Base-by-base conservation (phyloP, 2,888 invertebrate genomes). In the Latrodectus hesperus region DNA sequence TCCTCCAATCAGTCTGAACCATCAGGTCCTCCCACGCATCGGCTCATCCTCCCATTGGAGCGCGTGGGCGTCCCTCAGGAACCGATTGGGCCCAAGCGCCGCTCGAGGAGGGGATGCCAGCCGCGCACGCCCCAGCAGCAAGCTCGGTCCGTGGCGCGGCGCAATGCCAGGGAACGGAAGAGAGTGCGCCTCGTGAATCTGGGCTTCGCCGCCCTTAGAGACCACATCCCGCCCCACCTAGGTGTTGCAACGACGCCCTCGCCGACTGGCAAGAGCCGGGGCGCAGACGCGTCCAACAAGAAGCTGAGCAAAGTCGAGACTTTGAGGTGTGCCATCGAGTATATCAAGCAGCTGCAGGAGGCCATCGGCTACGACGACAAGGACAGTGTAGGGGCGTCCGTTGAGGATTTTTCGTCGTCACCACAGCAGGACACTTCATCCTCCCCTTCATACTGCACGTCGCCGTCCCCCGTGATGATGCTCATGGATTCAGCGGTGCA, bases 141-240 rank as follows among this genome's bases (percentile, higher is more conserved):
- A 68, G 84, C 85, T n/a, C 90, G 96, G 96, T 91, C 95, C 96
- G 97, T 97, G 52, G 97, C 96, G 0, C 93, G 98, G 81, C 94
- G 98, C 91, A 98, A 98, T 93, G 98, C 98, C 49, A 94, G 98
- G 67, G 98, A 98, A 93, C 93, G 98, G 90, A 98, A 98, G 92
- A 95, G 98, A 90, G 98, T 98, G 90, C 97, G 97, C 93, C 97
- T 97, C 94, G 91, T 91, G 72, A 91, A 91, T 79, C 71, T 90
- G 67, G 97, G 97, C 90, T 98, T 97, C 92, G 96, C 96, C 16
- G 96, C 96, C 71, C 94, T 98, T 38, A 94, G 97, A 53, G 96
- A 97, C 91, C 97, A 97, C 92, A 96, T 98, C 90, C 98, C 97
- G 74, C 88, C 84, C 65, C 92, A 92, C 38, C 26, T 83, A 10